Conservation (phyloP, 1,140 invertebrate genomes). For the Bradysia coprophila region DNA sequence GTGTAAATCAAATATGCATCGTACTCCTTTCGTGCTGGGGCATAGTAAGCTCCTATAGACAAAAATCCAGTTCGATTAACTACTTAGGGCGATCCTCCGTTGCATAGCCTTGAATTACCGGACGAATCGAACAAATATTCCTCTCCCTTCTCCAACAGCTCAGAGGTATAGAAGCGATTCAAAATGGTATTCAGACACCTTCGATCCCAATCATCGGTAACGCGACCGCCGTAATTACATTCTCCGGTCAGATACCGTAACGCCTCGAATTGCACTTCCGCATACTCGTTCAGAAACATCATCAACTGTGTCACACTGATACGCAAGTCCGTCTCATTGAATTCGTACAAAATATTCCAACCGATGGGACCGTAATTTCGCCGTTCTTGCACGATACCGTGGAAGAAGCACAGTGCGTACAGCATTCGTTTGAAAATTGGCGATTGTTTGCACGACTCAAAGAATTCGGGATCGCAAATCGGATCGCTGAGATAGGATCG, state of each 20-base stretch:
- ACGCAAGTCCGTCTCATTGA: conserved; percentile 85
- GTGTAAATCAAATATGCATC: conserved; percentile 61
- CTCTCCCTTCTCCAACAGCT: conserved; percentile 28
- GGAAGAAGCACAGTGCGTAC: conserved; percentile 87
- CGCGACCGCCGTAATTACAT: conserved; percentile 91
- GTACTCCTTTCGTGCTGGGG: conserved; percentile 55
- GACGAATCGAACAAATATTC: conserved; percentile 38
- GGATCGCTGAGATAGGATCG: conserved; percentile 75
- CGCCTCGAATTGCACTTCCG: conserved; percentile 76
- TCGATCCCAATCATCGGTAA: conserved; percentile 90
- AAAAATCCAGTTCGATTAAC: conserved; percentile 16
- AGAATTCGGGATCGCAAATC: conserved; percentile 73
- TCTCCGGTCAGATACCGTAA: conserved; percentile 81
- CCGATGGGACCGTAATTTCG: conserved; percentile 83
- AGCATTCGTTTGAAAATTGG: conserved; percentile 69
- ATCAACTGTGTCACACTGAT: conserved; percentile 75
- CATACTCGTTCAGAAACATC: conserved; percentile 76
- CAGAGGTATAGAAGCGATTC: conserved; percentile 55
- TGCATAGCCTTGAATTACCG: too few species aligned
- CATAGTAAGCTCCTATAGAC: conserved; percentile 42
- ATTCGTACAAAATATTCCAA: conserved; percentile 92
- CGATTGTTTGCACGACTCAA: conserved; percentile 60
- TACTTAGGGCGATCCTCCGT: too few species aligned
- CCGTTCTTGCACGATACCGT: conserved; percentile 80
- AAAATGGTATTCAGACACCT: conserved; percentile 71